Evolutionary conservation across 2,888 invertebrate species (phyloP).

Genomic region (Latrodectus hesperus): DNA sequence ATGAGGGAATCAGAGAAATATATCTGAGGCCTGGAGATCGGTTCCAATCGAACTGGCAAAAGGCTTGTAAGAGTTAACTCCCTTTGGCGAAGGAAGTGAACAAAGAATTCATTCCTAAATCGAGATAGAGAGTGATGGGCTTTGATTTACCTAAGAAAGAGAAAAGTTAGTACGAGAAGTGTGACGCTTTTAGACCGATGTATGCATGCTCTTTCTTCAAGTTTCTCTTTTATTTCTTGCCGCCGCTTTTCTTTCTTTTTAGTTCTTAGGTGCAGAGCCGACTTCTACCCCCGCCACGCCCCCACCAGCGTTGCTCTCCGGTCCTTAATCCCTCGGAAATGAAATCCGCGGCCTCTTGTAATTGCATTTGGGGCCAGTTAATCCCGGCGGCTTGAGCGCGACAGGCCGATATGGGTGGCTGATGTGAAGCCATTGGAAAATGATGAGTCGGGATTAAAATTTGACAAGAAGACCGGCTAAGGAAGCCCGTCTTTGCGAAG

Average conservation of each 20-base stretch:
- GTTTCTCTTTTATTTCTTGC: conserved; percentile 8
- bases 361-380: conserved; percentile 70
- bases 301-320: conserved; percentile 40
- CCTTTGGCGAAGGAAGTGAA: background rate
- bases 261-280: conserved; percentile 54
- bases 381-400: conserved; percentile 69
- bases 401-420: conserved; percentile 69
- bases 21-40: background rate
- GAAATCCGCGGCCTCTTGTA: conserved; percentile 70
- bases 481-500: conserved; percentile 67
- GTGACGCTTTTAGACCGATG: conserved; percentile 32
- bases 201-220: conserved; percentile 45
- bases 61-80: background rate
- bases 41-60: background rate
- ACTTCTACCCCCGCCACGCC: conserved; percentile 16
- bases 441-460: conserved; percentile 70
- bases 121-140: conserved; percentile 40
- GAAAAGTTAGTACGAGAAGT: conserved; percentile 40
- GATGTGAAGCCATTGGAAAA: conserved; percentile 70
- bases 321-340: conserved; percentile 70
- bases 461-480: conserved; percentile 70
- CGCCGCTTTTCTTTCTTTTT: conserved; percentile 30
- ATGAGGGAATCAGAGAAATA: background rate
- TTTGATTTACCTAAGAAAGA: conserved; percentile 65
- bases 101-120: conserved; percentile 15